Evolutionary conservation across 92 coral and sea anemone species (phyloP).

Genomic region (Heteractis magnifica): DNA sequence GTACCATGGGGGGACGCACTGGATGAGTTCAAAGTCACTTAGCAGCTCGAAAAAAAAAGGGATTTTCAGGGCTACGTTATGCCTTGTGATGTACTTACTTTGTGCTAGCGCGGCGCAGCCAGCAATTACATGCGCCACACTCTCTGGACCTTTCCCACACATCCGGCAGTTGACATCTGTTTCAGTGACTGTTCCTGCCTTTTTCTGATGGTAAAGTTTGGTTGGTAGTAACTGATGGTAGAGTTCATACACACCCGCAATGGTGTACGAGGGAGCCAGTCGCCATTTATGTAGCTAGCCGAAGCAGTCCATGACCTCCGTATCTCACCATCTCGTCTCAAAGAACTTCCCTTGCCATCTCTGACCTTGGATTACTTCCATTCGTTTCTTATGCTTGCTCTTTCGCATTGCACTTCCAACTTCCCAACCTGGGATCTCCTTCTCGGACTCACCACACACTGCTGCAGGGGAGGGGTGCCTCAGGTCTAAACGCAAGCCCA

Average conservation of each 20-base stretch:
- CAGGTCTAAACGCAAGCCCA: no score
- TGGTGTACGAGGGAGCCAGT: neutral
- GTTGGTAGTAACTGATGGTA: slow-evolving; percentile 12
- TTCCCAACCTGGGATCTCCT: no score
- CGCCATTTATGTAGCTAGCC: no score
- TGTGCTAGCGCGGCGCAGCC: slow-evolving; percentile 10
- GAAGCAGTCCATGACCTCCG: neutral
- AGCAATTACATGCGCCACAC: slow-evolving; percentile 17
- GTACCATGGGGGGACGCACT: slow-evolving; percentile 33
- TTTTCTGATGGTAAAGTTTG: neutral
- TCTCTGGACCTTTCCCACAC: slow-evolving; percentile 19
- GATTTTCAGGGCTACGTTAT: no score
- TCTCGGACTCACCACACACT: no score
- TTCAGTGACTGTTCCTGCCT: neutral
- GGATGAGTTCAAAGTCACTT: neutral
- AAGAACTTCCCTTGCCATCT: slow-evolving; percentile 8
- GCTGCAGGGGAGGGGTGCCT: no score
- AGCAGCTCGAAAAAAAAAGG: no score
- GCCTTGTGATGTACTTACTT: neutral
- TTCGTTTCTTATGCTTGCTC: no score
- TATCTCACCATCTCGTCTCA: neutral
- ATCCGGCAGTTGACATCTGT: slow-evolving; percentile 4
- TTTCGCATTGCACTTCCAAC: no score
- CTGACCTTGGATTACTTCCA: neutral
- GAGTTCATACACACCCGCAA: slow-evolving; percentile 5